A percentile compares a stretch with the other conserved stretches of the same genome.
phyloP scores from a whole-genome alignment of 2,888 invertebrate genomes.

The Eupithecia dodoneata region DNA sequence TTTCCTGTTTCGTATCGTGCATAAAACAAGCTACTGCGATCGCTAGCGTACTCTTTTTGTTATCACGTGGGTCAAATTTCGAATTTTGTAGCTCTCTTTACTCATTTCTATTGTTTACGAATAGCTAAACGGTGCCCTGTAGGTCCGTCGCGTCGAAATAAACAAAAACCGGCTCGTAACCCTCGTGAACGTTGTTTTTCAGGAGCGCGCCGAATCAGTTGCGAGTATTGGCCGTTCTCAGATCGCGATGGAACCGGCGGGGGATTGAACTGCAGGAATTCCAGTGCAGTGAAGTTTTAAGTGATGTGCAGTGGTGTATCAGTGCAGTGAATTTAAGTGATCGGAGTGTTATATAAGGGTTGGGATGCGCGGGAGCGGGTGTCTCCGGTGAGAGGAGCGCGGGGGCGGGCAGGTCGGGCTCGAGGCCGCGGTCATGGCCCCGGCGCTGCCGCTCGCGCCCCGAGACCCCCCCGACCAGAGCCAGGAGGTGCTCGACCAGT shows the following conservation, averaged over 20 bases:
- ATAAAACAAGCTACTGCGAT: slow-evolving; percentile 80
- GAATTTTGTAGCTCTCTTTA: slow-evolving; percentile 58
- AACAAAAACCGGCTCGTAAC: slow-evolving; percentile 71
- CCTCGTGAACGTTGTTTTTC: slow-evolving; percentile 74
- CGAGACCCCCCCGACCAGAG: slow-evolving; percentile 66
- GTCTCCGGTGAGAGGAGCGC: slow-evolving; percentile 73
- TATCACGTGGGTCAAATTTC: slow-evolving; percentile 84
- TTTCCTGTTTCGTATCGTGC: slow-evolving; percentile 79
- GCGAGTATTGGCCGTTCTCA: slow-evolving; percentile 53
- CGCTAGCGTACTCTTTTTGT: slow-evolving; percentile 77
- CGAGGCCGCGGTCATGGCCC: slow-evolving; percentile 94
- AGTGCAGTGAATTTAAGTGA: slow-evolving; percentile 64
- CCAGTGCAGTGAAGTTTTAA: slow-evolving; percentile 61
- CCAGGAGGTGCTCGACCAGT: slow-evolving; percentile 60
- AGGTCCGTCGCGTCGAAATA: slow-evolving; percentile 46
- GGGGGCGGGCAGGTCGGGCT: slow-evolving; percentile 66
- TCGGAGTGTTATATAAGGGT: slow-evolving; percentile 73
- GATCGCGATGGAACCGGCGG: slow-evolving; percentile 72
- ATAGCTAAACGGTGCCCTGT: slow-evolving; percentile 27
- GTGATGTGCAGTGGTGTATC: slow-evolving; percentile 59
- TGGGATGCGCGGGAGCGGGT: slow-evolving; percentile 66
- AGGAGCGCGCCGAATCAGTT: slow-evolving; percentile 72
- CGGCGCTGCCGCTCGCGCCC: slow-evolving; percentile 92
- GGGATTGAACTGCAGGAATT: slow-evolving; percentile 60
- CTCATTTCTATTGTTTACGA: slow-evolving; percentile 41